Evolutionary conservation across 2,113 vertebrate genomes (phyloP), one percentile per base, ranked within the genome.

Genomic region (Trichechus manatus): DNA sequence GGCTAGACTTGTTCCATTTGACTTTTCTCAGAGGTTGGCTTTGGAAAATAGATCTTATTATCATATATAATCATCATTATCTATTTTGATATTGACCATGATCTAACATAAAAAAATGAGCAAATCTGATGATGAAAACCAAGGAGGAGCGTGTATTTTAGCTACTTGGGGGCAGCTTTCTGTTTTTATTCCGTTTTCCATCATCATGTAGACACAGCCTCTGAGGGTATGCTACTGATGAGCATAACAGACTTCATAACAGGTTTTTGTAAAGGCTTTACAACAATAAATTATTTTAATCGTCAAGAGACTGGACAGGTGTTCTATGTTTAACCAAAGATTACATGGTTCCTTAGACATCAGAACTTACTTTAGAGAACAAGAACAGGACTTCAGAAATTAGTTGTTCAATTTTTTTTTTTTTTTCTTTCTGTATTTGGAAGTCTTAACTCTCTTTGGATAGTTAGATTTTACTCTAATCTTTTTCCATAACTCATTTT

Each of bases 241-340:
- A 93, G 7, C 15, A 53, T 29, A 93, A 47, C 31, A 93, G 36
- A 66, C 10, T 50, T 9, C 19, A 39, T 86, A 59, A 39, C 15
- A 50, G 29, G 72, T 87, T 56, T 95, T 11, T 50, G 15, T 64
- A 70, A 95, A 8, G 29, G 15, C 6, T 92, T 93, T 83, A 88
- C 61, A 70, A 79, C 10, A 89, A 61, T 95, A 61, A 92, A 61
- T 63, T 78, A 78, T 14, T 81, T 87, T 83, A 72, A 87, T 90
- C 91, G 66, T 93, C 27, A 93, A 93, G 23, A 87, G 44, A 86
- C 31, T 74, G 15, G 47, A 64, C 72, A 78, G 44, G 56, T 72
- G 39, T 44, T 90, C 61, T 63, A 77, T 80, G 77, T 92, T 94
- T 75, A 88, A 93, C 27, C 8, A 20, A 93, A 91, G 72, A 81